Evolutionary conservation across 1,140 invertebrate species (phyloP).

Genomic region (Plectrocnemia conspersa): DNA sequence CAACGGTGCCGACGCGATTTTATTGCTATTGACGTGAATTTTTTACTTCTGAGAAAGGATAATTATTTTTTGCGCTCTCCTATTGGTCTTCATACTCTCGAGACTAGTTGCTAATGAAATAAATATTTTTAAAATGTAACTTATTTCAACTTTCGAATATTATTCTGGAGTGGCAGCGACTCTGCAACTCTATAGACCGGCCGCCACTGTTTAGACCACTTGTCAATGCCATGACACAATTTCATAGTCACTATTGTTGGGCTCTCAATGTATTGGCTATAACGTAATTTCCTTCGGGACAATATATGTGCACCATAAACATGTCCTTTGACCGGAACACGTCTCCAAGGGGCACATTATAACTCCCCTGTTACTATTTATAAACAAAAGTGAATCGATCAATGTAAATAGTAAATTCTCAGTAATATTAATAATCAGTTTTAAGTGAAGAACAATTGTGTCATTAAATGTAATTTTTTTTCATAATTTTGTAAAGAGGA

Average conservation of each 20-base stretch:
- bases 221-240: not conserved
- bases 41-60: not conserved
- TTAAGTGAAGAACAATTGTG: too few relatives aligned
- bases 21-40: not conserved
- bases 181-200: too few relatives aligned
- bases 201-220: too few relatives aligned
- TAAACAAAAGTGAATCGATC: too few relatives aligned
- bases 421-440: too few relatives aligned
- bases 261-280: slow-evolving; percentile 6
- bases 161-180: too few relatives aligned
- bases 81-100: not conserved
- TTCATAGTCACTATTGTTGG: slow-evolving; percentile 1
- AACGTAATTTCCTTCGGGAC: slow-evolving; percentile 17
- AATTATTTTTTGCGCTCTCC: not conserved
- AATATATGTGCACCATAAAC: slow-evolving; percentile 12
- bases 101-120: not conserved
- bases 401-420: too few relatives aligned
- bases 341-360: too few relatives aligned
- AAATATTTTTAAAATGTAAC: not conserved
- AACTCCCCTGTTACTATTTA: too few relatives aligned
- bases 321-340: slow-evolving; percentile 9
- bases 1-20: too few relatives aligned
- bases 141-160: not conserved
- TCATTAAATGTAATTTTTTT: too few relatives aligned
- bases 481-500: not conserved